These are phyloP conservation scores for Drosophila carrolli DNA, from an alignment of 1,140 invertebrate genomes.

Conservation along the genomic window DNA sequence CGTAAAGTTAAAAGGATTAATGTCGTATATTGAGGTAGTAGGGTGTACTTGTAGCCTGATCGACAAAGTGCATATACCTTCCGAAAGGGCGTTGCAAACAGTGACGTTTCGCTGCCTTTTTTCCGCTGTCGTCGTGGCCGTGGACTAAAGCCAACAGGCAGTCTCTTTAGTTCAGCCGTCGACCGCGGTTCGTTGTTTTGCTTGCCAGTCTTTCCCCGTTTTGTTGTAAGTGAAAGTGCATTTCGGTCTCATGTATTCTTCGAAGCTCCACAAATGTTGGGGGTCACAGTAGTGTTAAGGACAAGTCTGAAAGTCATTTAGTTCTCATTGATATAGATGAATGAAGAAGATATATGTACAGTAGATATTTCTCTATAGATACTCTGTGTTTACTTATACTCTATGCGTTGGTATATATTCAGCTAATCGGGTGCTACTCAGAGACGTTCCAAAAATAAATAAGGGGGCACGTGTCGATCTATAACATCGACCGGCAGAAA, in stretches of 20 bases:
- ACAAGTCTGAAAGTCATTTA: constrained; percentile 41
- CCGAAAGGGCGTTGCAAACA: constrained; percentile 6
- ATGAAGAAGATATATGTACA: constrained; percentile 4
- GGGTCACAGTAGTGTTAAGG: constrained; percentile 57
- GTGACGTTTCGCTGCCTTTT: constrained; percentile 25
- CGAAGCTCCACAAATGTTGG: constrained; percentile 56
- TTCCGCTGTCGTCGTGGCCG: constrained; percentile 22
- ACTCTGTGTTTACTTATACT: constrained; percentile 19
- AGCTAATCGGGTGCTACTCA: constrained; percentile 50
- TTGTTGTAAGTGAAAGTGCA: constrained; percentile 77
- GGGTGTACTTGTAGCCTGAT: too few species aligned
- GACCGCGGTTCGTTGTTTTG: constrained; percentile 51
- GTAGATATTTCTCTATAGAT: constrained; percentile 3
- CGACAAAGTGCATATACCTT: not conserved
- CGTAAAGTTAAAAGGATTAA: not conserved
- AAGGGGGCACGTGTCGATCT: constrained; percentile 58
- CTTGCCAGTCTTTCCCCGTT: constrained; percentile 14
- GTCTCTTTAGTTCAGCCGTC: constrained; percentile 68
- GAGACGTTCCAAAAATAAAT: constrained; percentile 62
- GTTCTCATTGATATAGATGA: constrained; percentile 4
- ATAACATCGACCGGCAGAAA: constrained; percentile 27
- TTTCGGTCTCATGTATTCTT: constrained; percentile 13
- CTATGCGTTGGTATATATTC: constrained; percentile 10
- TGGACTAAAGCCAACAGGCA: constrained; percentile 55
- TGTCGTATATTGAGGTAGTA: not conserved